Evolutionary conservation across 2,797 vertebrate species (phyloP).

Genomic region (Schizopygopsis pylzovi): DNA sequence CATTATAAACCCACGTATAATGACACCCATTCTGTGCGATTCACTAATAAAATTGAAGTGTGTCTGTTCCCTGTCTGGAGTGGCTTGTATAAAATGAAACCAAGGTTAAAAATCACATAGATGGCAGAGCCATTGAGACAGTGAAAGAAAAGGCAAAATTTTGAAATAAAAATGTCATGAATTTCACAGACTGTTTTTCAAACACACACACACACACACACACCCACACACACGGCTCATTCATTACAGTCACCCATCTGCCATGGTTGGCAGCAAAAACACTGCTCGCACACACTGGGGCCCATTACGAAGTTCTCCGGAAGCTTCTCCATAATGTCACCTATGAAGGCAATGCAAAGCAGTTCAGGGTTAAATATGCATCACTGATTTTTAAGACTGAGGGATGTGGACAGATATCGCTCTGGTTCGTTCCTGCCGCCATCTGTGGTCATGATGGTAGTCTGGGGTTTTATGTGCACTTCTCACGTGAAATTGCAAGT

Average conservation of each 20-base stretch:
- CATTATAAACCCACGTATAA: conserved; percentile 53
- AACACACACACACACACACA: conserved; percentile 29
- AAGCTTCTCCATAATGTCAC: conserved; percentile 26
- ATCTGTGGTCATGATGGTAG: conserved; percentile 21
- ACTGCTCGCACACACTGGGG: conserved; percentile 18
- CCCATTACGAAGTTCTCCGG: conserved; percentile 31
- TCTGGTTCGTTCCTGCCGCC: not conserved
- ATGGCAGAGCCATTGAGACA: conserved; percentile 13
- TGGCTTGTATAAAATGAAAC: conserved; percentile 26
- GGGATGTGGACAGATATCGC: conserved; percentile 17
- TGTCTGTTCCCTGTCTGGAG: conserved; percentile 49
- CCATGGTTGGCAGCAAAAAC: conserved; percentile 34
- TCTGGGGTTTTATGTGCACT: not conserved
- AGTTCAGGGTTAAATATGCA: conserved; percentile 24
- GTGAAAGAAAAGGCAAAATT: conserved; percentile 4
- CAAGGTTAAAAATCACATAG: conserved; percentile 21
- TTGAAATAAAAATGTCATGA: not conserved
- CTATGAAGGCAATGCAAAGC: conserved; percentile 25
- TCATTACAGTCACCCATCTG: conserved; percentile 44
- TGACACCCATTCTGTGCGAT: conserved; percentile 50
- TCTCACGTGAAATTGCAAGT: not conserved
- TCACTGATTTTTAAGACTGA: conserved; percentile 20
- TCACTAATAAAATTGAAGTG: conserved; percentile 53
- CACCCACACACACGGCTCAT: conserved; percentile 19
- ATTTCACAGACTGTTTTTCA: conserved; percentile 37